Evolutionary conservation across 2,113 vertebrate genomes (phyloP).

Genomic region (Actenoides lindsayi): DNA sequence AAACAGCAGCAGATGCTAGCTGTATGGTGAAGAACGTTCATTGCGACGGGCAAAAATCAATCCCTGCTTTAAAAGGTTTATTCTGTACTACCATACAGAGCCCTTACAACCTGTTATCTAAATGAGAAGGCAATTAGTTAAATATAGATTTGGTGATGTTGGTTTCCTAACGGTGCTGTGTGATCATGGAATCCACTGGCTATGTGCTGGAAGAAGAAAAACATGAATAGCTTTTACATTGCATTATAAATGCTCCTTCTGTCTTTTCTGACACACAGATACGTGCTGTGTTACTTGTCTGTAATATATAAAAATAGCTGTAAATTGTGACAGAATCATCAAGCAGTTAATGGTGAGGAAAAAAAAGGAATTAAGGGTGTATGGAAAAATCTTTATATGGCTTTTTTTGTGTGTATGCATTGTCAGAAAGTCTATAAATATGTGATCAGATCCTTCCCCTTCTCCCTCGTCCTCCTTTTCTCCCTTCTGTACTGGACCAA

Average conservation of each 20-base stretch:
- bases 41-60: not conserved
- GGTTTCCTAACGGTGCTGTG: not conserved
- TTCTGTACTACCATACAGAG: not conserved
- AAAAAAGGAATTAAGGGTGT: not conserved
- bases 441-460: not conserved
- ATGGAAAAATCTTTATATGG: not conserved
- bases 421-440: not conserved
- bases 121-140: not conserved
- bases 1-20: not conserved
- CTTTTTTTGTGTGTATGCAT: not conserved
- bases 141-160: not conserved
- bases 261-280: not conserved
- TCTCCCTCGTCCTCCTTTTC: not conserved
- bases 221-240: not conserved
- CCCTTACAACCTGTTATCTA: not conserved
- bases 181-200: not conserved
- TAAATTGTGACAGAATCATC: not conserved
- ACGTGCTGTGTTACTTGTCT: not conserved
- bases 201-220: not conserved
- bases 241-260: not conserved
- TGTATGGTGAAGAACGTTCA: not conserved
- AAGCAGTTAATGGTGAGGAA: not conserved
- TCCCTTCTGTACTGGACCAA: not conserved
- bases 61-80: not conserved
- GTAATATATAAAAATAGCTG: conserved; percentile 8